Evolutionary conservation across 2,113 vertebrate genomes (phyloP).

Genomic region (Callocephalon fimbriatum): DNA sequence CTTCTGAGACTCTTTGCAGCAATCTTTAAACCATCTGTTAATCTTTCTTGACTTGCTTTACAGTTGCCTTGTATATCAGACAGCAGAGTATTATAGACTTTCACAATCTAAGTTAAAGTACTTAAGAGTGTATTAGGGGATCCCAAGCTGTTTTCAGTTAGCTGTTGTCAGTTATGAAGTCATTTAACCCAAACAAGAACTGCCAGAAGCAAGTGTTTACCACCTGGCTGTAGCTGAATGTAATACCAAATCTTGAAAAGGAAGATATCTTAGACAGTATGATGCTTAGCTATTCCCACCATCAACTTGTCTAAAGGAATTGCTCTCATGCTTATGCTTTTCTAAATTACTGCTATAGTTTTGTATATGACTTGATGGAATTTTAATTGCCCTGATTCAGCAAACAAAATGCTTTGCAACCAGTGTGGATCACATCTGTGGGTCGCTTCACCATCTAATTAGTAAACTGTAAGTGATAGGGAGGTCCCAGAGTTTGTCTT

Average conservation of each 20-base stretch:
- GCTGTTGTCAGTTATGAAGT: not conserved
- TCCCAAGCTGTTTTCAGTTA: conserved; percentile 10
- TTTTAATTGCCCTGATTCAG: not conserved
- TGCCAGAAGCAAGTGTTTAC: not conserved
- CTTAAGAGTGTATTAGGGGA: not conserved
- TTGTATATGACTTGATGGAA: not conserved
- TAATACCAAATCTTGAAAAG: not conserved
- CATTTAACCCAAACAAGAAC: not conserved
- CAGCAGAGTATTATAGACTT: not conserved
- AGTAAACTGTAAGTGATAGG: not conserved
- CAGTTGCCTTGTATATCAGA: not conserved
- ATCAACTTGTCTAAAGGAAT: not conserved
- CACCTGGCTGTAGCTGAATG: not conserved
- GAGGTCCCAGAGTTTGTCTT: not conserved
- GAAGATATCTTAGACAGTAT: not conserved
- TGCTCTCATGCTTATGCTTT: not conserved
- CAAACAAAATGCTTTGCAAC: not conserved
- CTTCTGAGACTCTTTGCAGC: not conserved
- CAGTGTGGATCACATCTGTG: not conserved
- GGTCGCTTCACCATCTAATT: not conserved
- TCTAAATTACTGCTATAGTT: not conserved
- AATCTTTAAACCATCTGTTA: not conserved
- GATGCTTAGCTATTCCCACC: not conserved
- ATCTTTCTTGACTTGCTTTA: not conserved
- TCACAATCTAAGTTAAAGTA: not conserved